Base-by-base conservation (phyloP, 2,888 invertebrate species). In the Tetramorium bicarinatum region DNA sequence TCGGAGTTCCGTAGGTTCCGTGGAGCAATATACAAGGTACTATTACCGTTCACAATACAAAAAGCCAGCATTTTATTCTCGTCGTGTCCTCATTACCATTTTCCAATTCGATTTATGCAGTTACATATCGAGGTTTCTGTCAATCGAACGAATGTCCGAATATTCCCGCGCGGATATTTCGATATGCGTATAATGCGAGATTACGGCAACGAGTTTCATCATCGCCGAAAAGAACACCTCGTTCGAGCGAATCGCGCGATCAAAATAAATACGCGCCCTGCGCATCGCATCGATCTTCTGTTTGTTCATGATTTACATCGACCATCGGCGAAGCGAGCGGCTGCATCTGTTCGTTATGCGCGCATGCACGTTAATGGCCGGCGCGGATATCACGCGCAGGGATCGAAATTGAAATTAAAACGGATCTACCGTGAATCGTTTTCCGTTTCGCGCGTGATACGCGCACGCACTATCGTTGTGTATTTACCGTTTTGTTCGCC, bases 371-470 rank as follows among this genome's bases (percentile, higher is more conserved):
- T 64, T 52, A 66, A 61, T 75, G 59, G 54, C 62, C 67, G 67
- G 66, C 59, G 61, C 64, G 72, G 54, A 83, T 82, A 84, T 84
- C 82, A 61, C 82, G 61, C 54, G 67, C 75, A 38, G 61, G 61
- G 74, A 88, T 87, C 71, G 67, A 87, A 90, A 90, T 90, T 88
- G 90, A 88, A 88, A 90, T 89, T 89, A 85, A 88, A 90, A 89
- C 84, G 85, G 67, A 72, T 79, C 62, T 82, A 62, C 62, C 61
- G 90, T 62, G 87, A 87, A 89, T 86, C 88, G 82, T 88, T 89
- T 88, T 82, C 85, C 83, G 83, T 89, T 80, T 89, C 83, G 85
- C 76, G 72, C 80, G 87, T 80, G 79, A 56, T 21, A 21, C 62
- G 56, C 64, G 66, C n/a, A 61, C 74, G 49, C 67, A 79, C 13